Conservation (phyloP, 1,140 invertebrate species). For the Hypsibius dujardini region DNA sequence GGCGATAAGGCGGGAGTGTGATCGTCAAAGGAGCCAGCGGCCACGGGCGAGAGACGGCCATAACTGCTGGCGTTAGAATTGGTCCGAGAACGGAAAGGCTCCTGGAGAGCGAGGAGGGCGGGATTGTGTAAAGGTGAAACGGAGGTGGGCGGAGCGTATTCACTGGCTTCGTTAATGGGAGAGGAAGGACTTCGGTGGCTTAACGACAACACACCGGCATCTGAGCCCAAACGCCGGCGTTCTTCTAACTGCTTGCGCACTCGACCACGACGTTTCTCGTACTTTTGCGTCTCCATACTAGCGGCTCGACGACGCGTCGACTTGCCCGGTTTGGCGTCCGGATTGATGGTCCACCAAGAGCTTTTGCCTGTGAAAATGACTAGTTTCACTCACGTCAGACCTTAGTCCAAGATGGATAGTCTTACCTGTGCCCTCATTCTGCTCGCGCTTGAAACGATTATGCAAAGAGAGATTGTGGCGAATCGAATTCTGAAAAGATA, state of each 20-base stretch:
- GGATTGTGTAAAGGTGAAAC: not conserved
- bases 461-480: conserved; percentile 41
- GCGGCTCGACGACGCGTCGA: conserved; percentile 31
- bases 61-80: conserved; percentile 12
- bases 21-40: not conserved
- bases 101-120: not conserved
- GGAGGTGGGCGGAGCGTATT: not conserved
- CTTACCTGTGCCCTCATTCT: conserved; percentile 38
- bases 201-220: not conserved
- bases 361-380: conserved; percentile 32
- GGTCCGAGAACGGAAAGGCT: conserved; percentile 9
- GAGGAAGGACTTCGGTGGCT: not conserved
- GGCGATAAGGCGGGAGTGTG: not conserved
- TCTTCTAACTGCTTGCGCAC: conserved; percentile 26
- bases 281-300: conserved; percentile 35
- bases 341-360: conserved; percentile 42
- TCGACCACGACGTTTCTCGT: conserved; percentile 31
- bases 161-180: not conserved
- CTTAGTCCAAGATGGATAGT: too few species aligned
- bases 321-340: conserved; percentile 35
- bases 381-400: too few species aligned
- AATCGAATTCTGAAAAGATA: conserved; percentile 37
- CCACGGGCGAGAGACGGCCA: not conserved
- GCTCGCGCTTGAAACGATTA: conserved; percentile 39
- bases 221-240: not conserved